Evolutionary conservation across 2,888 invertebrate genomes (phyloP), one percentile per base, ranked within the genome.

Genomic region (Linnaemya tessellans): DNA sequence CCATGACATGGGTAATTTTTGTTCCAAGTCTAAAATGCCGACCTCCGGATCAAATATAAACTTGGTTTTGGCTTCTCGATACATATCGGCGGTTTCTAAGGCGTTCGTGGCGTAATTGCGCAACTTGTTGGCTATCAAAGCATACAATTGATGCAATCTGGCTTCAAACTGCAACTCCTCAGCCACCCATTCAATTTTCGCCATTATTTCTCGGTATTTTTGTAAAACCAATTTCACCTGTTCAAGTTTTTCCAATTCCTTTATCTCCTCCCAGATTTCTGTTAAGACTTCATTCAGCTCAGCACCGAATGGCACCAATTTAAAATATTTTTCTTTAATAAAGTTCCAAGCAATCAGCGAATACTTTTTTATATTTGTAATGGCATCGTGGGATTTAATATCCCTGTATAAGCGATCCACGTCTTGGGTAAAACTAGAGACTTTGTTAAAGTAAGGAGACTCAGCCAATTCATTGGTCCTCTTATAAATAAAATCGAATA

Each of bases 1-100:
- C 97, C 97, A 97, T 0, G 97, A 96, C 95, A 97, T 96, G 0
- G 97, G 97, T 56, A 98, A 93, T 89, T 97, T 97, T 89, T 97
- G 97, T 89, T 97, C 97, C 64, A 97, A 93, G 67, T 96, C 94
- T 88, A 97, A 95, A 67, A 96, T 93, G 4, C 97, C 97, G 30
- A 94, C 94, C 68, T 95, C 95, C 0, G 97, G 96, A 90, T 97
- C 96, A 92, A 97, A 97, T 74, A 97, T 94, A 91, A 97, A 97
- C 92, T 96, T 96, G 0, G 97, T 97, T 92, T 97, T 97, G 2
- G 97, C 96, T 84, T 95, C 95, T 18, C 97, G 94, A 90, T 97
- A 96, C 86, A 96, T 94, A 89, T 96, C 96, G 87, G 97, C 96
- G 22, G 96, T 96, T 90, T 97, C 95, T 30, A 97, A 90, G 0